A percentile compares a stretch with the other conserved stretches of the same genome.
phyloP scores from a whole-genome alignment of 2,888 invertebrate species.

The Malacosoma neustria region DNA sequence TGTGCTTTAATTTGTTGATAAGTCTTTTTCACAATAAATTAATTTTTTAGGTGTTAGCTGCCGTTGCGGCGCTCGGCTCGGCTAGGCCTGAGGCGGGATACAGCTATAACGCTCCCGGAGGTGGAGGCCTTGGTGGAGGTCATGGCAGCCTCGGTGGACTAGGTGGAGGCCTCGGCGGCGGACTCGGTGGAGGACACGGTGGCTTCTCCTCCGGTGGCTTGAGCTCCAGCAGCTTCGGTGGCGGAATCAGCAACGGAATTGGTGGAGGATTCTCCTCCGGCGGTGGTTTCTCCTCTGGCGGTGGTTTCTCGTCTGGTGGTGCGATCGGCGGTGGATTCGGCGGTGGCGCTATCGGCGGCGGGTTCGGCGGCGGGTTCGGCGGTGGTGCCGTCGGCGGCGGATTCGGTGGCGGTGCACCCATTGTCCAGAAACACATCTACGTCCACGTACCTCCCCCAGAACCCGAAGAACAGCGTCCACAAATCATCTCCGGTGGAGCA shows the following conservation, averaged over 20 bases:
- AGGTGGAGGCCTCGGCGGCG: slow-evolving; percentile 37
- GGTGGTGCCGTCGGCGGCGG: slow-evolving; percentile 47
- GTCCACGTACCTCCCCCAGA: slow-evolving; percentile 90
- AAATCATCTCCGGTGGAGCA: slow-evolving; percentile 77
- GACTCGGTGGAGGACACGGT: slow-evolving; percentile 28
- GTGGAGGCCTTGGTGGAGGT: slow-evolving; percentile 39
- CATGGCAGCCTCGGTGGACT: slow-evolving; percentile 35
- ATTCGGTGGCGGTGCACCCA: slow-evolving; percentile 66
- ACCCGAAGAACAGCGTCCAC: slow-evolving; percentile 80
- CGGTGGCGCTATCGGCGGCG: slow-evolving; percentile 39
- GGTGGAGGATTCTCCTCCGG: slow-evolving; percentile 40
- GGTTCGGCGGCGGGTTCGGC: slow-evolving; percentile 38
- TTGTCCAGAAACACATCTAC: slow-evolving; percentile 87
- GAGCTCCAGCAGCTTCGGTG: slow-evolving; percentile 48
- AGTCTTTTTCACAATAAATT: slow-evolving; percentile 16
- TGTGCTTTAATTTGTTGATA: no score
- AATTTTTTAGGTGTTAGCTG: slow-evolving; percentile 58
- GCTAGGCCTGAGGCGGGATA: slow-evolving; percentile 78
- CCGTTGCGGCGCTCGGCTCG: slow-evolving; percentile 73
- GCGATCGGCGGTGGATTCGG: slow-evolving; percentile 38
- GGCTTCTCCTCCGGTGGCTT: slow-evolving; percentile 46
- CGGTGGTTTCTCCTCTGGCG: slow-evolving; percentile 32
- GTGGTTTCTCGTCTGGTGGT: slow-evolving; percentile 36
- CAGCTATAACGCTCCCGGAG: slow-evolving; percentile 71
- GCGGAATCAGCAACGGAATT: slow-evolving; percentile 36